phyloP scores from a whole-genome alignment of 2,113 vertebrate species.

The Hystrix cristata region DNA sequence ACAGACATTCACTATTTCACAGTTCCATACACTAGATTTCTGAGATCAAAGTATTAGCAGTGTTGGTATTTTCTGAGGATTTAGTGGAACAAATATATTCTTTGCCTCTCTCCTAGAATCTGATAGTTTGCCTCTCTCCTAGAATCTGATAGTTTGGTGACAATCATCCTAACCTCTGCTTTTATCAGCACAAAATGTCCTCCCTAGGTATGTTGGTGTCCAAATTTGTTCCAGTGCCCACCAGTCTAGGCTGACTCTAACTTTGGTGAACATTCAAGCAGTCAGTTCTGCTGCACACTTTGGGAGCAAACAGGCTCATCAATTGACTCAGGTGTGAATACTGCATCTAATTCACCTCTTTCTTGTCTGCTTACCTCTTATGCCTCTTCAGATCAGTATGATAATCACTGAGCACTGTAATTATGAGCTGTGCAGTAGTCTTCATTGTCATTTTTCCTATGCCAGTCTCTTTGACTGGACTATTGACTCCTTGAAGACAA shows the following conservation, averaged over 20 bases:
- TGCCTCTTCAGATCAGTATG: neutral
- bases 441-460: neutral
- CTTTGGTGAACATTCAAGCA: neutral
- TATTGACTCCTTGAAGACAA: neutral
- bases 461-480: neutral
- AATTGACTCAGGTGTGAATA: conserved; percentile 25
- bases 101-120: neutral
- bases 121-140: neutral
- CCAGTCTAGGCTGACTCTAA: neutral
- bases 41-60: neutral
- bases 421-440: neutral
- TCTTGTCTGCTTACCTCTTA: neutral
- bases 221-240: neutral
- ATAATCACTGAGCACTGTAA: neutral
- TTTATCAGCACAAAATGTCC: neutral
- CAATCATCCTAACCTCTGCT: neutral
- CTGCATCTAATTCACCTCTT: conserved; percentile 33
- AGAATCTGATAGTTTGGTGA: neutral
- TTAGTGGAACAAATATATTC: neutral
- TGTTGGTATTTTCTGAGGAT: neutral
- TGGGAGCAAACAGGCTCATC: conserved; percentile 9
- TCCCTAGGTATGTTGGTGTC: neutral
- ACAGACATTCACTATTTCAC: neutral
- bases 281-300: neutral
- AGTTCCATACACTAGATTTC: neutral